These are phyloP conservation scores for Salvator merianae DNA, from an alignment of 2,113 vertebrate species.

Conservation along the genomic window DNA sequence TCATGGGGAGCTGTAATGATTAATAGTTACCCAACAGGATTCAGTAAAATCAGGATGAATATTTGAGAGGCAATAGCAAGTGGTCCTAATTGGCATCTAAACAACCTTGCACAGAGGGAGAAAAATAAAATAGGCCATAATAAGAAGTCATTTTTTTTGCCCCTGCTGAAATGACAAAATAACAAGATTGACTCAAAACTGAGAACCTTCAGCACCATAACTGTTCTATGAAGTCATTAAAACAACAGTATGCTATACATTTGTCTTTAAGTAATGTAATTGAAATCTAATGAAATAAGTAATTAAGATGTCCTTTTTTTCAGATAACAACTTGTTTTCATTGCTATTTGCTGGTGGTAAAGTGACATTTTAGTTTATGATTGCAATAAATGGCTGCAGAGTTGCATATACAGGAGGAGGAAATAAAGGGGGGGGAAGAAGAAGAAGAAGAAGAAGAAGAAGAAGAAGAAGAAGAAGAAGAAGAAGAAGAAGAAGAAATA, in stretches of 20 bases:
- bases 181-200: conserved; percentile 51
- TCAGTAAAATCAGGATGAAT: conserved; percentile 60
- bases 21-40: conserved; percentile 54
- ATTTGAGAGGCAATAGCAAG: conserved; percentile 56
- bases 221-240: conserved; percentile 40
- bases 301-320: conserved; percentile 48
- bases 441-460: too few relatives aligned
- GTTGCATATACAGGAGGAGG: neutral
- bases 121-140: conserved; percentile 54
- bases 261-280: conserved; percentile 48
- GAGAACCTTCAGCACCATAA: conserved; percentile 41
- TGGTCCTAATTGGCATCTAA: conserved; percentile 45
- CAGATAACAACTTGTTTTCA: conserved; percentile 42
- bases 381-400: neutral
- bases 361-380: conserved; percentile 13
- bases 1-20: neutral
- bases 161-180: conserved; percentile 43
- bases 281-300: conserved; percentile 60
- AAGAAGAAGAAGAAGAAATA: too few relatives aligned
- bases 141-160: conserved; percentile 54
- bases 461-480: too few relatives aligned
- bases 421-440: neutral
- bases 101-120: conserved; percentile 28
- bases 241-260: conserved; percentile 31
- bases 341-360: conserved; percentile 43